Percentiles rank a stretch among this genome's conserved stretches.
These are phyloP conservation scores for Dicranocentrus wangi DNA, from an alignment of 2,888 invertebrate species.

Conservation along the genomic window DNA sequence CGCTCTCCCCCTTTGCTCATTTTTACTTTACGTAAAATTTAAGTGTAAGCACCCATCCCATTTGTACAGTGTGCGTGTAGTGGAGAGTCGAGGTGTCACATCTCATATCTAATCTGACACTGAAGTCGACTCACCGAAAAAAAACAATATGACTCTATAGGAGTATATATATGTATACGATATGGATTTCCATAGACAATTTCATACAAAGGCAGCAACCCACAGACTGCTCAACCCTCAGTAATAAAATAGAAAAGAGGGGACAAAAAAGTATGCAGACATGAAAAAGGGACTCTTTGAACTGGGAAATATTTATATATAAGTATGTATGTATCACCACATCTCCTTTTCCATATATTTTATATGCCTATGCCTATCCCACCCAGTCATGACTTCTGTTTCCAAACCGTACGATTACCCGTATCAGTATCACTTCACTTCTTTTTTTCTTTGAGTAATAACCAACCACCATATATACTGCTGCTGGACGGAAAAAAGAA, in stretches of 20 bases:
- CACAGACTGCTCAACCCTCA: slow-evolving; percentile 8
- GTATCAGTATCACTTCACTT: slow-evolving; percentile 24
- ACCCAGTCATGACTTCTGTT: slow-evolving; percentile 6
- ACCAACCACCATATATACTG: neutral
- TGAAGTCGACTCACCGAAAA: slow-evolving; percentile 23
- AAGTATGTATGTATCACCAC: neutral
- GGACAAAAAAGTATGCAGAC: slow-evolving; percentile 5
- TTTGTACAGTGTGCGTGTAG: neutral
- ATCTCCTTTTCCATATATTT: neutral
- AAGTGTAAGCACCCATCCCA: slow-evolving; percentile 34
- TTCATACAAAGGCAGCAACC: slow-evolving; percentile 2
- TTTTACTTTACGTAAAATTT: slow-evolving; percentile 23
- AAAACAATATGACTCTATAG: slow-evolving; percentile 9
- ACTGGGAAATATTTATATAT: neutral
- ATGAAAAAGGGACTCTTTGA: slow-evolving; percentile 19
- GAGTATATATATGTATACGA: too few species aligned
- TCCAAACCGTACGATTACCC: slow-evolving; percentile 17
- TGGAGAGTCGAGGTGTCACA: slow-evolving; percentile 38
- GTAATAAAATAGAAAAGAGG: slow-evolving; percentile 17
- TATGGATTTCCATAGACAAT: neutral
- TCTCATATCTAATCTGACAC: slow-evolving; percentile 46
- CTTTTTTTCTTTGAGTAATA: neutral
- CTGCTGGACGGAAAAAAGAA: slow-evolving; percentile 6
- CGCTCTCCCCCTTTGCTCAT: slow-evolving; percentile 26
- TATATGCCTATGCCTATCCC: neutral